phyloP scores from a whole-genome alignment of 2,888 invertebrate species.

The Scaptodrosophila latifasciaeformis region DNA sequence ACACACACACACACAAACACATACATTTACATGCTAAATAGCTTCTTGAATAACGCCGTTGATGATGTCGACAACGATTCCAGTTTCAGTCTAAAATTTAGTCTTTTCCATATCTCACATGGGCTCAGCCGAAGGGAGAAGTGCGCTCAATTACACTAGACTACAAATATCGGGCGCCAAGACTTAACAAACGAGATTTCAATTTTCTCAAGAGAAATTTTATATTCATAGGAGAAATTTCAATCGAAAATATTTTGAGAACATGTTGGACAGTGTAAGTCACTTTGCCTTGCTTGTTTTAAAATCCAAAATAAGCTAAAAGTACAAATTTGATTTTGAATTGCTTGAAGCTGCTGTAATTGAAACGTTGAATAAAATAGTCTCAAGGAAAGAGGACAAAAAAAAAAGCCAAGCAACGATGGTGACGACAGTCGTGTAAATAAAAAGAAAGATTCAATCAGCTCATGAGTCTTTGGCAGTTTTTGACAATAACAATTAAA shows the following conservation, averaged over 20 bases:
- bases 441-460: conserved; percentile 62
- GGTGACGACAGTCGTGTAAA: conserved; percentile 40
- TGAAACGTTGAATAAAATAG: conserved; percentile 61
- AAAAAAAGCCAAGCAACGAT: too few species aligned
- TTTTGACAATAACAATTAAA: conserved; percentile 41
- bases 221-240: too few species aligned
- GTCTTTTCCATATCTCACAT: background rate
- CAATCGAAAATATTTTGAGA: too few species aligned
- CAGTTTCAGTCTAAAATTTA: conserved; percentile 5
- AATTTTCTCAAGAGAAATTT: too few species aligned
- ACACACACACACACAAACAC: too few species aligned
- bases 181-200: too few species aligned
- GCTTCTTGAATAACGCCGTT: conserved; percentile 51
- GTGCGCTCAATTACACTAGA: too few species aligned
- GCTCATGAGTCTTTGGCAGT: conserved; percentile 16
- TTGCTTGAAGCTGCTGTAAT: conserved; percentile 42
- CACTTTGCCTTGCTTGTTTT: conserved; percentile 4
- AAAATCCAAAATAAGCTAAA: conserved; percentile 29
- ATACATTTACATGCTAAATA: conserved; percentile 65
- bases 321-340: conserved; percentile 53
- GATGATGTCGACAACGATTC: conserved; percentile 36
- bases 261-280: too few species aligned
- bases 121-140: conserved; percentile 9
- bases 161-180: too few species aligned
- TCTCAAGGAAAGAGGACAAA: too few species aligned